Base-by-base conservation (phyloP, 2,888 invertebrate genomes). In the Cheilosia vulpina region DNA sequence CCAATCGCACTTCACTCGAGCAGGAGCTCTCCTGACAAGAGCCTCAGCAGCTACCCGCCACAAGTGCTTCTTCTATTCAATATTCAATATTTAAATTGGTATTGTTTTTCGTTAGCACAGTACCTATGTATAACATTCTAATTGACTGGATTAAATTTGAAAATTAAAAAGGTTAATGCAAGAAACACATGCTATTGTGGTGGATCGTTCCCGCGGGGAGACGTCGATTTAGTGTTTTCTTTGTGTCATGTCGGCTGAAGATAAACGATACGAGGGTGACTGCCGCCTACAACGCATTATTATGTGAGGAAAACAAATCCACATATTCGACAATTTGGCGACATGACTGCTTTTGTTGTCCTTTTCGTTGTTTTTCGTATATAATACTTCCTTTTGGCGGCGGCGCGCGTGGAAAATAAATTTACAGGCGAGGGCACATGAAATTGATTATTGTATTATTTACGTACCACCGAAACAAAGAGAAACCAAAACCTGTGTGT, bases 301-400 rank as follows among this genome's bases (percentile, higher is more conserved):
- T 57, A 7, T 75, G 75, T 47, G 75, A 57, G 31, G 41, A 57
- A 75, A 65, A 66, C 75, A 75, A 75, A 66, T 68, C 60, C 66
- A 60, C 58, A 65, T 76, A 68, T 76, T 68, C 76, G 76, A 76
- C 60, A 76, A 68, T 68, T 76, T 68, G 76, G 76, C 76, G 76
- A 68, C 68, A 65, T 19, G 38, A 11, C 47, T 43, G 31, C 31
- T 66, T 65, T 38, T 43, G 65, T 65, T 34, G 27, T 66, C 58
- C 52, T 52, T 66, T 45, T 27, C 15, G n/a, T 15, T 38, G n/a
- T 52, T 41, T 47, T 60, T 58, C n/a, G 24, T 24, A 43, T 15
- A 4, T 41, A 41, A 50, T 50, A 19, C 13, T 13, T 45, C 34
- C 27, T 19, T 13, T 13, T 9, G 43, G 41, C 31, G 9, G 31